A percentile compares a stretch with the other conserved stretches of the same genome.
These are phyloP conservation scores for Mayetiola destructor DNA, from an alignment of 2,888 invertebrate species.

Conservation along the genomic window DNA sequence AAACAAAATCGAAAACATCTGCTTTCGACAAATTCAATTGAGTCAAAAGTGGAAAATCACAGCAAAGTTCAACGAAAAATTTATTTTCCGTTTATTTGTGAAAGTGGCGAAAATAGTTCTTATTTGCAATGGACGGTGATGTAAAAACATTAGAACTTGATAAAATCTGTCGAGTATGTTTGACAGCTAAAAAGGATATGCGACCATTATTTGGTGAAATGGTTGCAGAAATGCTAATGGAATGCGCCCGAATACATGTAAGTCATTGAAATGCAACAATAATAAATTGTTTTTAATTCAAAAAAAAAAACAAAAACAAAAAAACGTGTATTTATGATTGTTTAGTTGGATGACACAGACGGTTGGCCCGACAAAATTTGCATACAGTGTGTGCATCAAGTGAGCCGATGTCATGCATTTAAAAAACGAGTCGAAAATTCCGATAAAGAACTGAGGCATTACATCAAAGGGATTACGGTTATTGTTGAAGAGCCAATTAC, in stretches of 20 bases:
- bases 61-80: no score
- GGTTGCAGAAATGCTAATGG: constrained; percentile 50
- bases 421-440: constrained; percentile 45
- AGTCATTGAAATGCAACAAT: constrained; percentile 21
- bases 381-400: constrained; percentile 48
- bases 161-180: constrained; percentile 48
- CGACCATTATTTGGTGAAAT: constrained; percentile 48
- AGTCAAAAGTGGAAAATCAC: no score
- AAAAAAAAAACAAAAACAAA: not conserved
- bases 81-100: no score
- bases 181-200: constrained; percentile 49
- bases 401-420: constrained; percentile 48
- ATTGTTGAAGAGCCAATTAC: constrained; percentile 27
- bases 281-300: not conserved
- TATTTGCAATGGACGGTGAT: not conserved
- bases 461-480: constrained; percentile 32
- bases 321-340: no score
- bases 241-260: constrained; percentile 46
- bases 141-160: constrained; percentile 36
- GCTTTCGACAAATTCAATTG: no score
- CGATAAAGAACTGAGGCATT: constrained; percentile 41
- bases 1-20: no score
- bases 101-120: no score
- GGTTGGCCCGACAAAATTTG: constrained; percentile 47
- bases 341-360: constrained; percentile 42